Conservation (phyloP, 1,140 invertebrate genomes). For the Rhopalosiphum maidis region DNA sequence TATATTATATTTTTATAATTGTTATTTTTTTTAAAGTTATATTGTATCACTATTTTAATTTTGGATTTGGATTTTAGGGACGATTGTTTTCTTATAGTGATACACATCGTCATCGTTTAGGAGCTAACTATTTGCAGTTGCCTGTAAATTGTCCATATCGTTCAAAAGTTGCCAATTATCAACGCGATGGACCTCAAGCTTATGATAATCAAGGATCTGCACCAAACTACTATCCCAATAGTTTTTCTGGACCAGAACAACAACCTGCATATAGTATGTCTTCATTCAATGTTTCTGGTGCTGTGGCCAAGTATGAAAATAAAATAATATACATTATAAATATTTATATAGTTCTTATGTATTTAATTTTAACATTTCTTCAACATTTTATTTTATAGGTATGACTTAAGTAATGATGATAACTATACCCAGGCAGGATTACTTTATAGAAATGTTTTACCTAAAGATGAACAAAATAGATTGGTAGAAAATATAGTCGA, state of each 20-base stretch:
- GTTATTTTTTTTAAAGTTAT: not conserved
- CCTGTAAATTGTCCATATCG: constrained; percentile 93
- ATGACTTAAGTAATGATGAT: constrained; percentile 85
- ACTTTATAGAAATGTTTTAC: constrained; percentile 85
- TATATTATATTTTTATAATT: constrained; percentile 59
- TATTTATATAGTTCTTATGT: not conserved
- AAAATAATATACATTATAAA: not conserved
- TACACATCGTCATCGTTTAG: constrained; percentile 92
- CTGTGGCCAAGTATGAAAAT: constrained; percentile 63
- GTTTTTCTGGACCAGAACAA: constrained; percentile 82
- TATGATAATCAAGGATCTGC: constrained; percentile 75
- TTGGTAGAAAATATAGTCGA: constrained; percentile 82
- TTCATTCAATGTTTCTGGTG: constrained; percentile 64
- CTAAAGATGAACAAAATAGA: constrained; percentile 74
- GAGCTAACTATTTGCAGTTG: constrained; percentile 90
- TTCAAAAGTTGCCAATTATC: constrained; percentile 73
- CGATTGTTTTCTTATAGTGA: constrained; percentile 94
- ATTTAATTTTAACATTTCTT: not conserved
- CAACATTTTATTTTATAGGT: constrained; percentile 64
- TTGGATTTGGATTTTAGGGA: constrained; percentile 70
- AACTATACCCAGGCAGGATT: constrained; percentile 84
- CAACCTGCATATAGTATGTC: constrained; percentile 64
- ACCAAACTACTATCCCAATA: constrained; percentile 97
- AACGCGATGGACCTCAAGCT: constrained; percentile 83
- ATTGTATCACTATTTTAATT: constrained; percentile 2